Evolutionary conservation across 2,888 invertebrate species (phyloP).

Genomic region (Leucophenga montana): DNA sequence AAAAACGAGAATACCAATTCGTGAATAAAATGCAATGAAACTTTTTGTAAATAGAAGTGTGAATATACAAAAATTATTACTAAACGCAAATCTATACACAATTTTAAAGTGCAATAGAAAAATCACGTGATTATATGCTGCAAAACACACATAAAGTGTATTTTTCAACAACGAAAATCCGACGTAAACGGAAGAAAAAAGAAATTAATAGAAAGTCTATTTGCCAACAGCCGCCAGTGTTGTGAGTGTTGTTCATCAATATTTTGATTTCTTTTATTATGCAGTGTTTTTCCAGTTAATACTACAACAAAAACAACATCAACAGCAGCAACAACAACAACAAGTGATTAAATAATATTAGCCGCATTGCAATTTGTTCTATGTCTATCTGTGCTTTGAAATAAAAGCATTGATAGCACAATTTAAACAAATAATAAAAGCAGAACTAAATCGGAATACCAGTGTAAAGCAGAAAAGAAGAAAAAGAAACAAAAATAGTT

Average conservation of each 20-base stretch:
- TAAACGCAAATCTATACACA: constrained; percentile 54
- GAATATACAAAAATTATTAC: constrained; percentile 45
- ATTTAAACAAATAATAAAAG: constrained; percentile 15
- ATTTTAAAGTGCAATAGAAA: constrained; percentile 60
- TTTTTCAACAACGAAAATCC: constrained; percentile 30
- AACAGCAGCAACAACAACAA: neutral
- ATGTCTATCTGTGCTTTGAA: constrained; percentile 21
- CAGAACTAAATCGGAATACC: neutral
- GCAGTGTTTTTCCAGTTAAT: neutral
- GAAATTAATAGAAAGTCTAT: constrained; percentile 59
- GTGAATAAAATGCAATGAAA: constrained; percentile 55
- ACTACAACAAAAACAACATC: neutral
- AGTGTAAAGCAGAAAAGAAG: constrained; percentile 28
- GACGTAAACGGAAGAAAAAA: constrained; percentile 34
- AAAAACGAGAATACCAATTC: constrained; percentile 35
- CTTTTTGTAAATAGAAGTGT: constrained; percentile 55
- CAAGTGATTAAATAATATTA: constrained; percentile 38
- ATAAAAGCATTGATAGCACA: neutral
- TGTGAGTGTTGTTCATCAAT: constrained; percentile 60
- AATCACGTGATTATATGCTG: constrained; percentile 23
- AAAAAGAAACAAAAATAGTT: constrained; percentile 23
- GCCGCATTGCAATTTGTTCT: neutral
- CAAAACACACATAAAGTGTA: neutral
- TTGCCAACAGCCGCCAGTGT: constrained; percentile 62
- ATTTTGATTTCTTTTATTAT: neutral